Conservation (phyloP, 2,797 vertebrate genomes). For the Girardinus metallicus region DNA sequence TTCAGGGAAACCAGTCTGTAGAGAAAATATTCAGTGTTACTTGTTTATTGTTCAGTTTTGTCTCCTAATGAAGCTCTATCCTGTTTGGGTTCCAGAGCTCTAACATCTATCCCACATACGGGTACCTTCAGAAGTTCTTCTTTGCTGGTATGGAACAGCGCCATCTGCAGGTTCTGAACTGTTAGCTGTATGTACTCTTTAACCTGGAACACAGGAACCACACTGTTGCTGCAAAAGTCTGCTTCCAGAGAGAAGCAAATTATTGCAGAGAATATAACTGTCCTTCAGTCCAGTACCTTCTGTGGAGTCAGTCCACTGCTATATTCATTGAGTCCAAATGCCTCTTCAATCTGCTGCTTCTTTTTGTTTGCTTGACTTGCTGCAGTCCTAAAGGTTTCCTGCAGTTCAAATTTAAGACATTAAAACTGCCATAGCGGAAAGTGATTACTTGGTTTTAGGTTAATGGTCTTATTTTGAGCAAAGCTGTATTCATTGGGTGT, state of each 20-base stretch:
- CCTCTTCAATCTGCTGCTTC: constrained; percentile 1
- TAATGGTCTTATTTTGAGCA: too few species aligned
- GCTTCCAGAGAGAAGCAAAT: not conserved
- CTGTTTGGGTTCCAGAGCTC: too few species aligned
- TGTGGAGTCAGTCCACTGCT: not conserved
- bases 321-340: not conserved
- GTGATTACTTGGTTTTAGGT: too few species aligned
- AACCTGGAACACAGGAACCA: not conserved
- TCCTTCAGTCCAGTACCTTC: not conserved
- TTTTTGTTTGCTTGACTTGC: not conserved
- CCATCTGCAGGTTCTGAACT: too few species aligned
- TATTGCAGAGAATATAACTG: not conserved
- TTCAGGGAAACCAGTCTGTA: too few species aligned
- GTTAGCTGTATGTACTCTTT: too few species aligned
- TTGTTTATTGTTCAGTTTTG: not conserved
- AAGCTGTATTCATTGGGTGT: too few species aligned
- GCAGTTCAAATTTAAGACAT: too few species aligned
- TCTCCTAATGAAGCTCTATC: not conserved
- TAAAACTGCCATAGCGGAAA: not conserved
- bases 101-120: too few species aligned
- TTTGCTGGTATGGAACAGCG: not conserved
- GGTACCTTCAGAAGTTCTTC: not conserved
- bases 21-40: too few species aligned
- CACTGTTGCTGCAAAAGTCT: not conserved
- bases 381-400: not conserved